Base-by-base conservation (phyloP, 1,140 invertebrate species). In the Drosophila tani region DNA sequence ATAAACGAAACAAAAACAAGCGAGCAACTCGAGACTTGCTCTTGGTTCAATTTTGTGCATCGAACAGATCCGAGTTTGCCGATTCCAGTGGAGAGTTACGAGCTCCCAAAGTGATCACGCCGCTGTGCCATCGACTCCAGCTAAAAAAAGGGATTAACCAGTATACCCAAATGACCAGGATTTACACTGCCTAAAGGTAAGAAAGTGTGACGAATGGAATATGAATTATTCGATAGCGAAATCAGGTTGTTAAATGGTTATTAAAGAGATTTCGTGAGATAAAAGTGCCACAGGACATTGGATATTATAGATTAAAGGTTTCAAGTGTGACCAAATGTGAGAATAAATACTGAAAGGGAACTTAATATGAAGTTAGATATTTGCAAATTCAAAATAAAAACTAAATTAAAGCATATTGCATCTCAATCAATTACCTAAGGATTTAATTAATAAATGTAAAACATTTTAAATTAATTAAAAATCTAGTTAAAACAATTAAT, bases 131-230 rank as follows among this genome's bases (percentile, higher is more conserved):
- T 87, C 80, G 46, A 65, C 46, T 46, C 17, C 43, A 78, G 50
- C 50, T 32, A 49, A 73, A 79, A 21, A 82, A 73, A 85, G 62
- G 73, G 75, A 86, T 80, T 82, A 85, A 67, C 41, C 32, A 64
- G 19, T 40, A 40, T 40, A 41, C 43, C 45, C 63, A 53, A 55
- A 67, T 63, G 50, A 47, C 51, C 79, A 74, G 84, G 83, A 87
- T 83, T 83, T 83, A 65, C 47, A 47, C 43, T 29, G 62, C 67
- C 27, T 65, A 47, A 82, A 87, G 83, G 83, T 87, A 87, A 88
- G 83, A 55, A 38, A 46, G 40, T 50, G 32, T 49, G 38, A 27
- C 35, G 6, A 53, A 62, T 29, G n/a, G 2, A 45, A 14, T 41
- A n/a, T 0, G 47, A n/a, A 65, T 47, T 43, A 15, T 8, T 14